A percentile compares a stretch with the other conserved stretches of the same genome.
These are phyloP conservation scores for Drosophila simulans DNA, from an alignment of 1,140 invertebrate species.

Conservation along the genomic window DNA sequence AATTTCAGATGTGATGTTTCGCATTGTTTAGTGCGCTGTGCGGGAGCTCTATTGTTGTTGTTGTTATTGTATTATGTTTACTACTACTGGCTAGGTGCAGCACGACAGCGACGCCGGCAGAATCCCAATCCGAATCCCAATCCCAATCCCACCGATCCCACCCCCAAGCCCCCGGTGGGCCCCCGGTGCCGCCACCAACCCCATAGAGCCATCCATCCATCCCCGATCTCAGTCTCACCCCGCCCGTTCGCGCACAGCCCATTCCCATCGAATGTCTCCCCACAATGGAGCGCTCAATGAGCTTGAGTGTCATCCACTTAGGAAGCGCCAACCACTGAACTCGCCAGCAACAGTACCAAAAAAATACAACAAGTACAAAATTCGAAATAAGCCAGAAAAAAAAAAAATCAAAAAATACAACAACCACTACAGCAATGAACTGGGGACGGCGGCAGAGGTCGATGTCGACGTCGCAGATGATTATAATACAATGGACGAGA, in stretches of 20 bases:
- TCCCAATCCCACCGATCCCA: conserved; percentile 6
- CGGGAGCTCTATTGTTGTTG: conserved; percentile 52
- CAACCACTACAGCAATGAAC: conserved; percentile 43
- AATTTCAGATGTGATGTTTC: conserved; percentile 71
- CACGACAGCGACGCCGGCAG: conserved; percentile 46
- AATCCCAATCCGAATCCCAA: conserved; percentile 4
- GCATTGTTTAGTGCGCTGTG: conserved; percentile 76
- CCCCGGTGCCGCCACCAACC: neutral
- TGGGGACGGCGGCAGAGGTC: conserved; percentile 59
- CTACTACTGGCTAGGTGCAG: conserved; percentile 76
- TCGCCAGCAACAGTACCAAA: conserved; percentile 57
- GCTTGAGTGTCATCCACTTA: conserved; percentile 82
- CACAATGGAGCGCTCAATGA: conserved; percentile 76
- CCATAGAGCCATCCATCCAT: conserved; percentile 1
- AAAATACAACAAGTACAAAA: conserved; percentile 16
- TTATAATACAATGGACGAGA: conserved; percentile 81
- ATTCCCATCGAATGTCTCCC: conserved; percentile 38
- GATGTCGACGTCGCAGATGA: conserved; percentile 62
- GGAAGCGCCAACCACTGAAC: conserved; percentile 82
- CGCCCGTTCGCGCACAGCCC: neutral
- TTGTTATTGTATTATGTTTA: conserved; percentile 78
- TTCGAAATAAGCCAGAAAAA: neutral
- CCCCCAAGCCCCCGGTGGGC: neutral
- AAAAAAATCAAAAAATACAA: conserved; percentile 9
- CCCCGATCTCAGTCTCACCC: neutral